These are phyloP conservation scores for Palythoa grandiflora DNA, from an alignment of 92 coral and sea anemone species.

Conservation along the genomic window DNA sequence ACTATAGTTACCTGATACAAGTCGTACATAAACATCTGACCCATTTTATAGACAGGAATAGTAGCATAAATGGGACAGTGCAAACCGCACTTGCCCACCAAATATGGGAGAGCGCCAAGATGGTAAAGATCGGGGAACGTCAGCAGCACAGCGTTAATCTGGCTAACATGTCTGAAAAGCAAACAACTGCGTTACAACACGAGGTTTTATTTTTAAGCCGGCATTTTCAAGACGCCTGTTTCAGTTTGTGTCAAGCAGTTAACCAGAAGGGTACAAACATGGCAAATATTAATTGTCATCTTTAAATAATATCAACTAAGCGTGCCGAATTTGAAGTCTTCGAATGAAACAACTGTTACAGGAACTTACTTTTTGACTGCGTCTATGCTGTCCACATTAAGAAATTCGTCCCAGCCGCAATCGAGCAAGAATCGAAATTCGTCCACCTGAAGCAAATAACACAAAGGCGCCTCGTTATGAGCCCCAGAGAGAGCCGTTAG, in stretches of 20 bases:
- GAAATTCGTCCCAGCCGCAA: conserved; percentile 96
- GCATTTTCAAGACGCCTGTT: too few relatives aligned
- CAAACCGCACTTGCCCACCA: conserved; percentile 93
- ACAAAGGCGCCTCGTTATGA: conserved; percentile 93
- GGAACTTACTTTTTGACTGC: conserved; percentile 81
- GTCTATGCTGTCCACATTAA: conserved; percentile 87
- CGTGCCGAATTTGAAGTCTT: too few relatives aligned
- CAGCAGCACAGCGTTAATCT: conserved; percentile 92
- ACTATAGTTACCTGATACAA: conserved; percentile 82
- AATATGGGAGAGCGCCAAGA: conserved; percentile 95
- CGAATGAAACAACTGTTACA: not conserved
- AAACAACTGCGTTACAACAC: not conserved
- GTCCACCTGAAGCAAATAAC: conserved; percentile 97
- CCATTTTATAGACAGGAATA: conserved; percentile 99
- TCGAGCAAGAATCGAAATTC: conserved; percentile 96
- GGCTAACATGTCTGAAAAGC: conserved; percentile 81
- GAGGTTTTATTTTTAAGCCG: not conserved
- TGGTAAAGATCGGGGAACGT: conserved; percentile 97
- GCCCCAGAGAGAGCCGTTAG: conserved; percentile 94
- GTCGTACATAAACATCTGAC: conserved; percentile 99
- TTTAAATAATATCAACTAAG: too few relatives aligned
- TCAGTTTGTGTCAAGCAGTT: too few relatives aligned
- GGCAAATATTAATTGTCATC: too few relatives aligned
- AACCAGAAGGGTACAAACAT: too few relatives aligned
- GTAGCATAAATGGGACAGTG: conserved; percentile 94